Evolutionary conservation across 2,797 vertebrate genomes (phyloP).

Genomic region (Aphelocoma californica): DNA sequence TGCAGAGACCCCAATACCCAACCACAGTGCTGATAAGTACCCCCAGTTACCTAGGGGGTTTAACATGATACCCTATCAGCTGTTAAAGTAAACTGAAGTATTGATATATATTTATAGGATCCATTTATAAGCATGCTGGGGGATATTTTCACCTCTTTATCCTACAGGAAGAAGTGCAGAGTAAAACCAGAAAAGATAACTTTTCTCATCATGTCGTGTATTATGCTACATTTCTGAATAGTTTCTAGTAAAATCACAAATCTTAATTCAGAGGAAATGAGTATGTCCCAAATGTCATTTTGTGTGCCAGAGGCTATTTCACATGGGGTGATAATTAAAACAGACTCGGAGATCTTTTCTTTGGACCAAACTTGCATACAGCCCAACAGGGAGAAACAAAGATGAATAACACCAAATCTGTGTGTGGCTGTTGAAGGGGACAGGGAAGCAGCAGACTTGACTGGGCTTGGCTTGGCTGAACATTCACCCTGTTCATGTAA

Average conservation of each 20-base stretch:
- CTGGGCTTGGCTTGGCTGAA: neutral
- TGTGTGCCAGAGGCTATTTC: conserved; percentile 29
- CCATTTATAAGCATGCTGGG: neutral
- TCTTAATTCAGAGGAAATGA: conserved; percentile 7
- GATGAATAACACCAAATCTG: neutral
- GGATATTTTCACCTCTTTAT: neutral
- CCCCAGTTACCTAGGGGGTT: neutral
- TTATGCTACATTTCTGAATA: neutral
- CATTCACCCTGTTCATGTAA: neutral
- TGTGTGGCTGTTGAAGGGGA: neutral
- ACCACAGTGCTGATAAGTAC: neutral
- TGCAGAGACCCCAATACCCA: neutral
- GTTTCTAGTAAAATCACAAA: conserved; percentile 10
- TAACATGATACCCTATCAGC: neutral
- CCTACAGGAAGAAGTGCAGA: neutral
- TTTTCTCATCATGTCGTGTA: neutral
- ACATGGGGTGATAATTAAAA: conserved; percentile 31
- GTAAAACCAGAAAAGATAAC: neutral
- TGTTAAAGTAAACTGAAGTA: neutral
- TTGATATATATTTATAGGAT: neutral
- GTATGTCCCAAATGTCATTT: neutral
- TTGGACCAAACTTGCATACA: neutral
- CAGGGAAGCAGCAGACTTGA: neutral
- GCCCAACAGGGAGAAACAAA: neutral
- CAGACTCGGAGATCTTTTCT: neutral